These are phyloP conservation scores for Anguilla marmorata DNA, from an alignment of 2,797 vertebrate species.

Conservation along the genomic window DNA sequence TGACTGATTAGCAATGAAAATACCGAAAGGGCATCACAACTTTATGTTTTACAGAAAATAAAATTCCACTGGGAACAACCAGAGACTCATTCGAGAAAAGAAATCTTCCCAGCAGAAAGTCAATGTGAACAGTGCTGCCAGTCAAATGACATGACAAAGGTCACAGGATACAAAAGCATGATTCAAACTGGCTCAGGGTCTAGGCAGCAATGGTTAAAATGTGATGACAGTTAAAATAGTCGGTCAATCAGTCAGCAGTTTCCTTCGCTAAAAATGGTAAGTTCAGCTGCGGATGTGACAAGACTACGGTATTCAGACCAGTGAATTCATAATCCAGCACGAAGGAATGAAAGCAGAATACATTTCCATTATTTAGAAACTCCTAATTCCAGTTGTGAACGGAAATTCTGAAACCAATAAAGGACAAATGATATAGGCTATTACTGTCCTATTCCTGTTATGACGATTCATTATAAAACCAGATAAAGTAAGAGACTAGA, in stretches of 20 bases:
- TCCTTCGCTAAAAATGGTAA: background rate
- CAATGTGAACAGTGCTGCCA: background rate
- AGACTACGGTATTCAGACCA: no score
- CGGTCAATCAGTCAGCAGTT: background rate
- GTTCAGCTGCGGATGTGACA: background rate
- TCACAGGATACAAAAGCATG: background rate
- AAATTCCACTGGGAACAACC: background rate
- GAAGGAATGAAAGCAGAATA: background rate
- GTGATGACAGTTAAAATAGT: background rate
- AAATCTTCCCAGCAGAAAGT: background rate
- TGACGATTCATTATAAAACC: background rate
- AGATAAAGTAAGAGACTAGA: no score
- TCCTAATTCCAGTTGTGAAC: background rate
- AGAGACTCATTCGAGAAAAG: background rate
- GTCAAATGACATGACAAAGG: conserved; percentile 2
- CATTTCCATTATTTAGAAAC: background rate
- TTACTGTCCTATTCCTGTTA: background rate
- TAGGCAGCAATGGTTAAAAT: background rate
- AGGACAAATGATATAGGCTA: background rate
- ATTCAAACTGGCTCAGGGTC: background rate
- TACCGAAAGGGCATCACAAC: background rate
- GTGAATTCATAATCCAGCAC: no score
- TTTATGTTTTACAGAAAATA: background rate
- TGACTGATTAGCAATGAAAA: background rate
- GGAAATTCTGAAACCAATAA: background rate